Percentiles rank a stretch among this genome's conserved stretches.
phyloP scores from a whole-genome alignment of 2,888 invertebrate genomes.

The Leucophenga maculata region DNA sequence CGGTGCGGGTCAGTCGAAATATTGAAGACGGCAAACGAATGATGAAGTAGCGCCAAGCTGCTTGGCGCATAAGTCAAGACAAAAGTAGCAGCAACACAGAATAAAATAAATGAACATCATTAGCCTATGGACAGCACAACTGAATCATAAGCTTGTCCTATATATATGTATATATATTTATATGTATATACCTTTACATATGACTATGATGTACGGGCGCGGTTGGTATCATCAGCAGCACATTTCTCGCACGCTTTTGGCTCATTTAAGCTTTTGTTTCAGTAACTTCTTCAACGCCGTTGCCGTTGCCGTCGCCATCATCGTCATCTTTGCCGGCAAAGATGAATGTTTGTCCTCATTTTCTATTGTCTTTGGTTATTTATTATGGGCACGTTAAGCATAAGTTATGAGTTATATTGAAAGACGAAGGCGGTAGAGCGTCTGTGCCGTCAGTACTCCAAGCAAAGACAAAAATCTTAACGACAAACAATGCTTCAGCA shows the following conservation, averaged over 20 bases:
- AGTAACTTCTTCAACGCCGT: not conserved
- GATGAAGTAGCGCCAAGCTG: constrained; percentile 9
- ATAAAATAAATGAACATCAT: constrained; percentile 28
- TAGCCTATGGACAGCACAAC: constrained; percentile 26
- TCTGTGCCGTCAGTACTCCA: not conserved
- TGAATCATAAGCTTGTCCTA: constrained; percentile 9
- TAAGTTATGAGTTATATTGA: constrained; percentile 48
- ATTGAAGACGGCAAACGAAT: not conserved
- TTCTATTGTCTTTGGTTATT: constrained; percentile 52
- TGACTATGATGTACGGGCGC: not conserved
- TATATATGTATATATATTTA: not conserved
- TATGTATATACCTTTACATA: not conserved
- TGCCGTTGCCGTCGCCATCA: not conserved
- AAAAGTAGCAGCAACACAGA: not conserved
- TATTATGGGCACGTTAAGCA: constrained; percentile 49
- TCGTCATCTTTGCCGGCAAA: constrained; percentile 24
- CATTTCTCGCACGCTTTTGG: constrained; percentile 7
- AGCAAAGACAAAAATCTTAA: constrained; percentile 19
- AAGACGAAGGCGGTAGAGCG: not conserved
- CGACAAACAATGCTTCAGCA: constrained; percentile 26
- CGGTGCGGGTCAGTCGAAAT: not conserved
- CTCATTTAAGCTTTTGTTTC: constrained; percentile 27
- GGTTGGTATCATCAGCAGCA: not conserved
- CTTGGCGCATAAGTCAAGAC: not conserved
- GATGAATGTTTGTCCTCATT: constrained; percentile 53